Evolutionary conservation across 1,140 invertebrate species (phyloP), one percentile per base, ranked within the genome.

Genomic region (Rhopalosiphum padi): DNA sequence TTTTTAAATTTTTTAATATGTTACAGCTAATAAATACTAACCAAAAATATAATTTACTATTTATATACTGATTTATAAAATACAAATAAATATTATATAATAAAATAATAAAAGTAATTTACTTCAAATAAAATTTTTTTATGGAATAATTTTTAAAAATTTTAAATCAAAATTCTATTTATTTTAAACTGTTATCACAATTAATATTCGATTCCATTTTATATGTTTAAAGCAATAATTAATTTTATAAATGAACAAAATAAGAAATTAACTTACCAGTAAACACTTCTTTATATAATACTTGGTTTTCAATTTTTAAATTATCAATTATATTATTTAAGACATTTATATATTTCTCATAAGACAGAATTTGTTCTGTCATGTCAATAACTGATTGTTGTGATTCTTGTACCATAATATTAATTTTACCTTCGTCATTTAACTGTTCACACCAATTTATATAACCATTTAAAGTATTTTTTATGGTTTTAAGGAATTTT

Each of bases 391-490:
- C 82, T 30, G 35, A 85, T 51, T 93, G 43, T 55, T 86, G n/a
- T 53, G 51, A 35, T 93, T 85, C 23, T 30, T 86, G 15, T 2
- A 93, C 7, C 23, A 37, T 60, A n/a, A 43, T 46, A 43, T 85
- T 30, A 2, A 93, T 43, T n/a, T 85, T 23, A 18, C 15, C 22
- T 41, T 93, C 48, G 7, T 86, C 37, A 86, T 86, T 41, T 43
- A 93, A 41, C 7, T 86, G 35, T n/a, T 93, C 48, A 93, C 91
- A 93, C 82, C 82, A 86, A 85, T 53, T 55, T 51, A 85, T 86
- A 55, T 30, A 51, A 53, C n/a, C 15, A 53, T 53, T 85, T 86
- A 93, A 55, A 86, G n/a, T 18, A 51, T 86, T 93, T 55, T 93
- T 93, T 6, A 93, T 86, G 18, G 22, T 41, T 55, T 22, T 86